Evolutionary conservation across 2,113 vertebrate species (phyloP), one percentile per base, ranked within the genome.

Genomic region (Labrus mixtus): DNA sequence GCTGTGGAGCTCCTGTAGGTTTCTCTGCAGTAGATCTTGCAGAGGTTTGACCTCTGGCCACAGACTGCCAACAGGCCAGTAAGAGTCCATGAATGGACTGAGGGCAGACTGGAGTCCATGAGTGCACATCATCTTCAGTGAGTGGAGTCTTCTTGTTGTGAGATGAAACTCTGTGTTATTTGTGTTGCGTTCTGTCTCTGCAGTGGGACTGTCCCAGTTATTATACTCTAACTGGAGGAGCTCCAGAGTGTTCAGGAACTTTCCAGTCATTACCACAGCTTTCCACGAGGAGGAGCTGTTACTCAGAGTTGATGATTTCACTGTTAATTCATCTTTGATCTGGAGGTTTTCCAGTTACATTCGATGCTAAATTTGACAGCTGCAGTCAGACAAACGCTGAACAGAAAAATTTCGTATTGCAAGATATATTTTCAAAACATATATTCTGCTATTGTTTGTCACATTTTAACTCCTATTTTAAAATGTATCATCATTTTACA

Each of bases 31-130:
- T n/a, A n/a, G n/a, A n/a, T n/a, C n/a, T 77, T 87, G 75, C 62
- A 91, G 87, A 62, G 89, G 91, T 59, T 53, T 84, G 7, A 87
- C 89, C 79, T 92, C 73, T 23, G 91, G 71, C 48, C 77, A 60
- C 76, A 73, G 76, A 36, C 59, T 36, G 39, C 57, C 54, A 11
- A 43, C 53, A 51, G 62, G 63, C 43, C 65, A 45, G 66, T 45
- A 56, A n/a, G 58, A 55, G 63, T 22, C 41, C 57, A 48, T 10
- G 76, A 68, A 17, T 53, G 76, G 78, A 59, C 56, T 25, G 51
- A 61, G 76, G 0, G 22, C 53, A 58, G 74, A 61, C 10, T 25
- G 67, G 66, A 68, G 7, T 79, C 67, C 71, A 72, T 36, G 59
- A 78, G 59, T 75, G 51, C 62, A 65, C 45, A 73, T 45, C 68